phyloP scores from a whole-genome alignment of 2,888 invertebrate genomes.

The Itoplectis maculator region DNA sequence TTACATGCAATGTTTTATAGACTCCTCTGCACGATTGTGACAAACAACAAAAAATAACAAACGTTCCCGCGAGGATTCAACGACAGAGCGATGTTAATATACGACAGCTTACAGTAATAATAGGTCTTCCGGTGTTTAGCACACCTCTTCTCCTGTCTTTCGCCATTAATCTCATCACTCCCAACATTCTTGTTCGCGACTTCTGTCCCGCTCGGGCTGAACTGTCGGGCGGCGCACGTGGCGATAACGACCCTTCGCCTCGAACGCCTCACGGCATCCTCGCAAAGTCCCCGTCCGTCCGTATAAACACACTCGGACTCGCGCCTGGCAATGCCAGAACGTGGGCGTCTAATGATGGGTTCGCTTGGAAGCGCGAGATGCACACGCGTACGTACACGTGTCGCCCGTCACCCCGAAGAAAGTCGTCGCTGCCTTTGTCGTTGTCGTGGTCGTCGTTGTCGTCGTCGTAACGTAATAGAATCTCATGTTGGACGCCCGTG shows the following conservation, averaged over 20 bases:
- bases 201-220: constrained; percentile 44
- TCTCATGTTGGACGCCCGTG: constrained; percentile 53
- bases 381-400: constrained; percentile 71
- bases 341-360: constrained; percentile 82
- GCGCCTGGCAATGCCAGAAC: constrained; percentile 64
- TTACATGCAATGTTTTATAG: background rate
- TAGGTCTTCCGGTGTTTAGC: constrained; percentile 66
- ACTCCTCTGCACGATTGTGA: background rate
- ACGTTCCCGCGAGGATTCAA: constrained; percentile 30
- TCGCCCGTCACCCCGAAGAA: constrained; percentile 68
- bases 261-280: constrained; percentile 43
- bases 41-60: background rate
- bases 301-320: constrained; percentile 14
- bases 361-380: constrained; percentile 67
- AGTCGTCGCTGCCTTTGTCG: constrained; percentile 59
- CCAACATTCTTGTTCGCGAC: constrained; percentile 54
- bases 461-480: constrained; percentile 64
- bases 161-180: constrained; percentile 62
- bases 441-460: constrained; percentile 60
- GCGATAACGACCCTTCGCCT: constrained; percentile 56
- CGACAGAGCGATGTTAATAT: constrained; percentile 41
- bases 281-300: constrained; percentile 5
- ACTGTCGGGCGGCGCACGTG: constrained; percentile 20
- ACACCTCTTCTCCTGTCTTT: constrained; percentile 54
- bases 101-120: constrained; percentile 52